A percentile compares a stretch with the other conserved stretches of the same genome.
These are phyloP conservation scores for Alauda arvensis DNA, from an alignment of 2,797 vertebrate genomes.

Conservation along the genomic window DNA sequence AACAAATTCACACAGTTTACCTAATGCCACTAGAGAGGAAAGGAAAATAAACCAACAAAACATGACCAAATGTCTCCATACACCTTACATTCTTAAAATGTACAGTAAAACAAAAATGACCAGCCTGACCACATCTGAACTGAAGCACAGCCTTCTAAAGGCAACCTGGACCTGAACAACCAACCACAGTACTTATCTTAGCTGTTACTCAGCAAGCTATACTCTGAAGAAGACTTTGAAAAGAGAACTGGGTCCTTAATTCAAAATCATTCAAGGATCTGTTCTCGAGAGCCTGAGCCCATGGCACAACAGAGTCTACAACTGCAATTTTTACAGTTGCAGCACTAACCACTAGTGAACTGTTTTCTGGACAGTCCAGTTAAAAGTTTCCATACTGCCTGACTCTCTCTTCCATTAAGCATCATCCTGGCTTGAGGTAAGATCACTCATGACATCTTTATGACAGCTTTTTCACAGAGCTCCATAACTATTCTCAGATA, in stretches of 20 bases:
- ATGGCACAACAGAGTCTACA: not conserved
- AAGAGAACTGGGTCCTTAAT: not conserved
- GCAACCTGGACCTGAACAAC: not conserved
- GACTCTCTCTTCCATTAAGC: not conserved
- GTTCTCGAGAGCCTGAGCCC: not conserved
- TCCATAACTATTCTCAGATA: not conserved
- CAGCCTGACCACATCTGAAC: not conserved
- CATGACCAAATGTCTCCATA: not conserved
- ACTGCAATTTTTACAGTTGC: not conserved
- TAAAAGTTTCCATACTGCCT: not conserved
- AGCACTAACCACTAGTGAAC: slow-evolving; percentile 19
- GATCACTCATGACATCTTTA: not conserved
- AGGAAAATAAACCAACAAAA: not conserved
- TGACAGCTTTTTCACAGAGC: not conserved
- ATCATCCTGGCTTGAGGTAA: not conserved
- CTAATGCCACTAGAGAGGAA: not conserved
- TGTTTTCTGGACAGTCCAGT: not conserved
- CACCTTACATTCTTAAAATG: not conserved
- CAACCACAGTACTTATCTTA: not conserved
- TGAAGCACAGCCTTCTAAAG: not conserved
- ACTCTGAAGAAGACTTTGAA: not conserved
- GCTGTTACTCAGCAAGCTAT: not conserved
- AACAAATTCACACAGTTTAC: not conserved
- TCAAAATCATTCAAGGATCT: not conserved
- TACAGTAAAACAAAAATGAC: not conserved